A percentile compares a stretch with the other conserved stretches of the same genome.
phyloP scores from a whole-genome alignment of 2,797 vertebrate species.

The Ataeniobius toweri region DNA sequence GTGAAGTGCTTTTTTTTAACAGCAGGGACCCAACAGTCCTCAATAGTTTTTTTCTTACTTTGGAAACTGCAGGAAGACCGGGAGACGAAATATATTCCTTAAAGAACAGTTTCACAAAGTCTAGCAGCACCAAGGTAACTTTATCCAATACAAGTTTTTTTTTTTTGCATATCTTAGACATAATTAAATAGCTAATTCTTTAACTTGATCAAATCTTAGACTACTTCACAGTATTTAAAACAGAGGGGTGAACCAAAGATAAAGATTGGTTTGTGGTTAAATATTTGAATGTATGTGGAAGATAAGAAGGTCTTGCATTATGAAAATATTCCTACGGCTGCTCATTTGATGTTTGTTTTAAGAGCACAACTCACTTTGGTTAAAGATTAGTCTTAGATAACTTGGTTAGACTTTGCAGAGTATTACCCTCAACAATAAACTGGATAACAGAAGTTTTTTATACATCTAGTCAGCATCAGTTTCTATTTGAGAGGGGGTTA shows the following conservation, averaged over 20 bases:
- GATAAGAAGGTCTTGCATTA: neutral
- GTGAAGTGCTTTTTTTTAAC: slow-evolving; percentile 30
- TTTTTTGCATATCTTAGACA: neutral
- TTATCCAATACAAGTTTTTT: neutral
- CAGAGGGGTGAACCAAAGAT: neutral
- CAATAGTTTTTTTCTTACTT: neutral
- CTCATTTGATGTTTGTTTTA: neutral
- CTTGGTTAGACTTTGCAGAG: neutral
- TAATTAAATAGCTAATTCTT: neutral
- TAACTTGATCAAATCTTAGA: neutral
- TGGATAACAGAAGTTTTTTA: neutral
- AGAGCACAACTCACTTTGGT: neutral
- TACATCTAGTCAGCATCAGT: neutral
- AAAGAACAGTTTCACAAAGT: neutral
- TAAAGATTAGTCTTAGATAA: neutral
- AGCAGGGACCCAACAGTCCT: slow-evolving; percentile 15
- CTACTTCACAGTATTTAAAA: neutral
- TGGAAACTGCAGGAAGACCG: slow-evolving; percentile 7
- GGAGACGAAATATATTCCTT: neutral
- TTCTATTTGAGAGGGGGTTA: neutral
- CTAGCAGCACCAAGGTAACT: neutral
- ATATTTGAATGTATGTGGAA: neutral
- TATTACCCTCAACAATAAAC: neutral
- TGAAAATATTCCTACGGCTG: neutral
- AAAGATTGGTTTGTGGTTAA: neutral